Base-by-base conservation (phyloP, 2,113 vertebrate species). In the Silurus meridionalis region DNA sequence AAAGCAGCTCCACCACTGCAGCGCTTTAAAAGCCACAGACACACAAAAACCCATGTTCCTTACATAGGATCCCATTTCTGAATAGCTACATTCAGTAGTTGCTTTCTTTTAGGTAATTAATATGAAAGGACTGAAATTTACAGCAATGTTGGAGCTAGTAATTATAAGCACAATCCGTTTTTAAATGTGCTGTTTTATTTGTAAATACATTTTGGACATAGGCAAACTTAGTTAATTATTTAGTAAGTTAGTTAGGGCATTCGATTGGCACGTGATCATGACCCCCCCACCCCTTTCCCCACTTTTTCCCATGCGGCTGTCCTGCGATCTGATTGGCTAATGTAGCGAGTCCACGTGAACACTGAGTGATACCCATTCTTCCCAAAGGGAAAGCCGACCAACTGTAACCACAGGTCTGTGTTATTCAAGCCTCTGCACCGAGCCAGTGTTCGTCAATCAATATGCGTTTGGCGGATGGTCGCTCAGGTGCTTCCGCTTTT, bases 341-440 rank as follows among this genome's bases (percentile, higher is more conserved):
- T 2, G 72, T n/a, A 15, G n/a, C 21, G 50, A 87, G 91, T 94
- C 82, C 93, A 94, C 91, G 92, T 93, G 94, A 87, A 90, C 48
- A 25, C 0, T 0, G 85, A 13, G 77, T 94, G 94, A 67, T 75
- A 37, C 53, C 66, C 66, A 17, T 63, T 58, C 84, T 77, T 66
- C 67, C 2, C 0, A 19, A 10, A 83, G 67, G 55, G 66, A 87
- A 52, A 80, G 82, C 64, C 52, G 78, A 77, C 52, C 37, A 37
- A n/a, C 53, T 66, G 71, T 21, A 3, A 64, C 14, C 25, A 7
- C 25, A 25, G 21, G 8, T 0, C 7, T 14, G 8, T 23, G 78
- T 23, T 25, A 8, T 69, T 67, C 46, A 67, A 28, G 28, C 57
- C 2, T 58, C 7, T 79, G 78, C 17, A 61, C 4, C n/a, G 14